Evolutionary conservation across 1,140 invertebrate genomes (phyloP).

Genomic region (Fopius arisanus): DNA sequence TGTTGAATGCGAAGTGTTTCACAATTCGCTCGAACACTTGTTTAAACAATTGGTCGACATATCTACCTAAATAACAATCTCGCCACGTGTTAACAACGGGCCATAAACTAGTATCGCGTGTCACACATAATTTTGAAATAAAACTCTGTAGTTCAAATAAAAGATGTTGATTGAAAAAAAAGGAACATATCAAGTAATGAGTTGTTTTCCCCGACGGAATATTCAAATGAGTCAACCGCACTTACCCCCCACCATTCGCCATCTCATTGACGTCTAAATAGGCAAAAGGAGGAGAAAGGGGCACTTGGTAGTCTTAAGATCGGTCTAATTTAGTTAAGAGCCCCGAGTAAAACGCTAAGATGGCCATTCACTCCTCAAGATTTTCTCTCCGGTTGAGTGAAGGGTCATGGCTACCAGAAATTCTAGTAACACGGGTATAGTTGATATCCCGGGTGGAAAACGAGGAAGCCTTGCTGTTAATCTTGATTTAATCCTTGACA

Average conservation of each 20-base stretch:
- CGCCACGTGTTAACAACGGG: not conserved
- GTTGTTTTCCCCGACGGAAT: not conserved
- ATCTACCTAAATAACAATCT: not conserved
- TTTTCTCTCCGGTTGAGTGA: conserved; percentile 41
- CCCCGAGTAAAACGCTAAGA: conserved; percentile 39
- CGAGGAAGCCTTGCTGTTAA: conserved; percentile 57
- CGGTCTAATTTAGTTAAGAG: conserved; percentile 55
- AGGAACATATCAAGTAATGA: not conserved
- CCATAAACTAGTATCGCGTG: not conserved
- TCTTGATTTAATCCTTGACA: conserved; percentile 66
- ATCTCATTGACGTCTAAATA: not conserved
- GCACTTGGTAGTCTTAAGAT: conserved; percentile 30
- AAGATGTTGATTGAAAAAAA: not conserved
- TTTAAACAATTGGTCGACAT: not conserved
- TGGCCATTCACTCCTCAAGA: conserved; percentile 35
- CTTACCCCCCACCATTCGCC: not conserved
- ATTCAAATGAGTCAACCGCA: not conserved
- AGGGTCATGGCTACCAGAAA: conserved; percentile 39
- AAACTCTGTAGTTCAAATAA: not conserved
- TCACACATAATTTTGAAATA: not conserved
- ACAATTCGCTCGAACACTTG: not conserved
- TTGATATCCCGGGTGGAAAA: conserved; percentile 1
- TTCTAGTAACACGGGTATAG: conserved; percentile 49
- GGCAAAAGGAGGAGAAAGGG: not conserved
- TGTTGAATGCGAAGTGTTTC: not conserved